Base-by-base conservation (phyloP, 2,888 invertebrate genomes). In the Papilio protenor region DNA sequence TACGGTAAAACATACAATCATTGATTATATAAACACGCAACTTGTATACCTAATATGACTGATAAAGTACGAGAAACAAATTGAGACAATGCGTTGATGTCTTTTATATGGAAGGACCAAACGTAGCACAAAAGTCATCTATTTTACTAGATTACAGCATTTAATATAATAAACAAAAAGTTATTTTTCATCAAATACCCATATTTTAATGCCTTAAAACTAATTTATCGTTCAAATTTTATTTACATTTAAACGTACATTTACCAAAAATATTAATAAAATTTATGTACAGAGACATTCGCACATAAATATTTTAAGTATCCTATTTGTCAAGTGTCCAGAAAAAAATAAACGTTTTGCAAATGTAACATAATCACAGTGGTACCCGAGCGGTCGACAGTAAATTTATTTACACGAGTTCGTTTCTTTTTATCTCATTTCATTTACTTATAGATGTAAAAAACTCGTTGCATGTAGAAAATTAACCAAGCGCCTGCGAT, bases 271-370 rank as follows among this genome's bases (percentile, higher is more conserved):
- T 40, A 66, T 66, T 66, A 66, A n/a, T 66, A n/a, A 18, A 18
- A 66, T 40, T 66, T 40, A 40, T 33, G 11, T 40, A 27, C n/a
- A 10, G 64, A 14, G 40, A 64, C 23, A 66, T 66, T n/a, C 66
- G 11, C 40, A 40, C 40, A 45, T 69, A 69, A 69, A 69, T 69
- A 69, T 74, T 74, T 64, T 33, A 64, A 61, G 23, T 64, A 61
- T 64, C 72, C 59, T 72, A 64, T 72, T 77, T 72, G 76, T 72
- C 76, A 77, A 77, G 33, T 64, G 72, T 64, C 64, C 64, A 64
- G 73, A 55, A 45, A 73, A 69, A 77, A 77, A 27, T 66, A 57
- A 66, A 72, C 52, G 61, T 52, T 71, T 71, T 45, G 23, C 55
- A 73, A 49, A 49, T 21, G 69, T 59, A 70, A 75, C 55, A 71